Conservation (phyloP, 2,113 vertebrate species). For the Sceloporus tristichus region DNA sequence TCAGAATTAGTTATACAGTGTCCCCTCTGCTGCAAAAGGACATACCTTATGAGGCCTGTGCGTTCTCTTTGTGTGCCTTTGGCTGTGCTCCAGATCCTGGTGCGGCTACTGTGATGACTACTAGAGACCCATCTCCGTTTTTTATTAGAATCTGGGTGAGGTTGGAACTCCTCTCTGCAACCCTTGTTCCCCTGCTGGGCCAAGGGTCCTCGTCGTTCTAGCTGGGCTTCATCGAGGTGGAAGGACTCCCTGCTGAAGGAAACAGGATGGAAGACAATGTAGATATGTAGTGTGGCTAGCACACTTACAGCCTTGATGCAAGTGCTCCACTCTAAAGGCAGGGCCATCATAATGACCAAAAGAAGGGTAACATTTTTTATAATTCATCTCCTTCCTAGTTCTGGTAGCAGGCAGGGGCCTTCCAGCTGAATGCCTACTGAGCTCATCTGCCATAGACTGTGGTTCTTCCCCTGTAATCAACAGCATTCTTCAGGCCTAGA, state of each 20-base stretch:
- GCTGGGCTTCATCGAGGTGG: constrained; percentile 28
- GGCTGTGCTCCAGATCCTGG: background rate
- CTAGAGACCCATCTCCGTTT: constrained; percentile 22
- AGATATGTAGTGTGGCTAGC: background rate
- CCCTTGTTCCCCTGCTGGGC: constrained; percentile 1
- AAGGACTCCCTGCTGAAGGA: constrained; percentile 57
- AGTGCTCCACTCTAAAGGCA: background rate
- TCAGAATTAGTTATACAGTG: background rate
- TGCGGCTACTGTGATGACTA: background rate
- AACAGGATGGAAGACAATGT: background rate
- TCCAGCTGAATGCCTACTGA: background rate
- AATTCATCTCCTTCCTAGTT: background rate
- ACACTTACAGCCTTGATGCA: background rate
- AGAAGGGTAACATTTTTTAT: background rate
- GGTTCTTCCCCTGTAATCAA: background rate
- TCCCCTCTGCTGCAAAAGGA: background rate
- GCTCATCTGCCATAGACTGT: background rate
- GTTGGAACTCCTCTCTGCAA: background rate
- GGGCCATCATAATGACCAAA: background rate
- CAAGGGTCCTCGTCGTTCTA: constrained; percentile 23
- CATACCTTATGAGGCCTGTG: constrained; percentile 51
- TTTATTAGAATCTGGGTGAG: background rate
- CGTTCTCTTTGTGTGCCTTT: background rate
- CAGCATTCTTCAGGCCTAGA: background rate
- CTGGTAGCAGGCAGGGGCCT: background rate